A percentile compares a stretch with the other conserved stretches of the same genome.
phyloP scores from a whole-genome alignment of 1,140 invertebrate genomes.

The Bombus cullumanus region DNA sequence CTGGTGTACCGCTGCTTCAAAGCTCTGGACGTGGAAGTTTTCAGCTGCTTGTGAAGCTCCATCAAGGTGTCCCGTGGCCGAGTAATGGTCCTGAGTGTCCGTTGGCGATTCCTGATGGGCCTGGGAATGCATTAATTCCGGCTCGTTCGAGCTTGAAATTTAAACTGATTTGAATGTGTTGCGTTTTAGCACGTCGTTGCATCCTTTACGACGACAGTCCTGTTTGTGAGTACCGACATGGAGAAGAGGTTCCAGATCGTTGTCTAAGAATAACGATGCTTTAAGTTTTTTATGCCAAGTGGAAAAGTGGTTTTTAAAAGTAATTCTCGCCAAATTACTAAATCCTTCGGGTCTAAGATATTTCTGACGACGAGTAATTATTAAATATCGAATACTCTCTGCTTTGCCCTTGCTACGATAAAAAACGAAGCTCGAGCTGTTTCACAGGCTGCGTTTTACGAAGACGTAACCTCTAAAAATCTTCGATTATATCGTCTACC shows the following conservation, averaged over 20 bases:
- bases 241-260: too few species aligned
- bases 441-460: not conserved
- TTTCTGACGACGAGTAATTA: too few species aligned
- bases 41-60: slow-evolving; percentile 12
- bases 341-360: too few species aligned
- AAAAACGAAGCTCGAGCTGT: too few species aligned
- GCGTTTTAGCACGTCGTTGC: not conserved
- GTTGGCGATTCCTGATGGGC: not conserved
- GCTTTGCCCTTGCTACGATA: too few species aligned
- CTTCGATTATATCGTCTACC: not conserved
- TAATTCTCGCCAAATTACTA: too few species aligned
- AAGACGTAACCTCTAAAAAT: not conserved
- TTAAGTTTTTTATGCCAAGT: too few species aligned
- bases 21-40: not conserved
- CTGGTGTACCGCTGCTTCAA: slow-evolving; percentile 40
- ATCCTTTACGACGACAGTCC: not conserved
- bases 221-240: too few species aligned
- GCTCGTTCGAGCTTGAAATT: not conserved
- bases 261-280: too few species aligned
- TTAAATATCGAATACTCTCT: too few species aligned
- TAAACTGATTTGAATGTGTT: slow-evolving; percentile 2
- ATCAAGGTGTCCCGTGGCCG: slow-evolving; percentile 24
- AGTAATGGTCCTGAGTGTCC: slow-evolving; percentile 23
- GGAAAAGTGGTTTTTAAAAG: too few species aligned
- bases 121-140: slow-evolving; percentile 1